Conservation (phyloP, 2,113 vertebrate species). For the Tachuris rubrigastra region DNA sequence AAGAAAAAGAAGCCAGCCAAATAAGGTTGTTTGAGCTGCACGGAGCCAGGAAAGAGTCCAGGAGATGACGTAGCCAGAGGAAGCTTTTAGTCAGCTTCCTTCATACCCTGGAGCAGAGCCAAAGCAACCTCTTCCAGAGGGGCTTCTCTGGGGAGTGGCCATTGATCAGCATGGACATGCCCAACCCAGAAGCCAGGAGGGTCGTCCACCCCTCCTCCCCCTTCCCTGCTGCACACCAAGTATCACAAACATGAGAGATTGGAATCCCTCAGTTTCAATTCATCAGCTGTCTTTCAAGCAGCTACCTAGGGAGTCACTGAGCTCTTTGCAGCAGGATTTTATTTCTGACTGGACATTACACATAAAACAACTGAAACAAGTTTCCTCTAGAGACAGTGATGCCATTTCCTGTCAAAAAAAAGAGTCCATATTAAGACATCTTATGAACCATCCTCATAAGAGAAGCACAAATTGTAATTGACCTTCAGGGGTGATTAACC, state of each 20-base stretch:
- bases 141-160: background rate
- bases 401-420: conserved; percentile 26
- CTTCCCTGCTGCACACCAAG: background rate
- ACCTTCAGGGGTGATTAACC: background rate
- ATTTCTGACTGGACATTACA: background rate
- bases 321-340: background rate
- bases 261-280: fast-evolving
- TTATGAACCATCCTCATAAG: background rate
- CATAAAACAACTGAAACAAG: background rate
- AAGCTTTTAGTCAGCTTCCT: conserved; percentile 94
- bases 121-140: conserved; percentile 62
- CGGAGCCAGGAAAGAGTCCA: conserved; percentile 83
- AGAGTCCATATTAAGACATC: conserved; percentile 39
- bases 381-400: conserved; percentile 37
- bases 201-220: background rate
- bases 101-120: conserved; percentile 71
- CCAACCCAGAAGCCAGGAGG: background rate
- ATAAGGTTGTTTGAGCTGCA: conserved; percentile 82
- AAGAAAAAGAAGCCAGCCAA: conserved; percentile 81
- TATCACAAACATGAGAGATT: background rate
- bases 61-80: conserved; percentile 85
- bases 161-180: background rate
- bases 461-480: background rate
- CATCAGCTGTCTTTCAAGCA: background rate
- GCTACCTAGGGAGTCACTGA: background rate